Conservation (phyloP, 2,113 vertebrate genomes). For the Grammomys surdaster region DNA sequence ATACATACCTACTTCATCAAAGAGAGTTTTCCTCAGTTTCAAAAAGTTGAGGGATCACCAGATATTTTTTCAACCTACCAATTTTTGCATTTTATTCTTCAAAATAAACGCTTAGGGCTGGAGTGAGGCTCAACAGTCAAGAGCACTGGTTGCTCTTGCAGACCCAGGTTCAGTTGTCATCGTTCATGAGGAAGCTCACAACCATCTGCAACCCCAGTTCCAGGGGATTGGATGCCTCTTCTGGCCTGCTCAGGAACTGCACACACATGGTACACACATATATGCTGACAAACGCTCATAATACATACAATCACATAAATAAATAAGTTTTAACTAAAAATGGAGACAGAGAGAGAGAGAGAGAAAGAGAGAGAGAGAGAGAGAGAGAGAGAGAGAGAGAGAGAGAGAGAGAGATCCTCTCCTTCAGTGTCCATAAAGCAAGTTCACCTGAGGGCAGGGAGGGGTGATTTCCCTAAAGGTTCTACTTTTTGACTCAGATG, state of each 20-base stretch:
- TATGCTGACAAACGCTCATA: not conserved
- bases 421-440: not conserved
- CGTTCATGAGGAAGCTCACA: not conserved
- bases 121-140: not conserved
- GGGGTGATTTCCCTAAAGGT: not conserved
- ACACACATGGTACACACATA: too few relatives aligned
- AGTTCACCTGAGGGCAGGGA: too few relatives aligned
- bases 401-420: not conserved
- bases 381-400: not conserved
- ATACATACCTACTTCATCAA: not conserved
- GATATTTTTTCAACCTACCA: not conserved
- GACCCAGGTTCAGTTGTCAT: not conserved
- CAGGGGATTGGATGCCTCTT: not conserved
- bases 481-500: rapidly evolving
- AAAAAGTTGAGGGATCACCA: not conserved
- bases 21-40: not conserved
- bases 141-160: not conserved
- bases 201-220: not conserved
- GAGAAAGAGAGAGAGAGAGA: not conserved
- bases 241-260: not conserved
- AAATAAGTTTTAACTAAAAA: not conserved
- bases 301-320: not conserved
- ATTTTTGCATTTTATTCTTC: not conserved
- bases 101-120: not conserved
- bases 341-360: too few relatives aligned